A percentile compares a stretch with the other conserved stretches of the same genome.
phyloP scores from a whole-genome alignment of 2,113 vertebrate species.

The Aleadryas rufinucha region DNA sequence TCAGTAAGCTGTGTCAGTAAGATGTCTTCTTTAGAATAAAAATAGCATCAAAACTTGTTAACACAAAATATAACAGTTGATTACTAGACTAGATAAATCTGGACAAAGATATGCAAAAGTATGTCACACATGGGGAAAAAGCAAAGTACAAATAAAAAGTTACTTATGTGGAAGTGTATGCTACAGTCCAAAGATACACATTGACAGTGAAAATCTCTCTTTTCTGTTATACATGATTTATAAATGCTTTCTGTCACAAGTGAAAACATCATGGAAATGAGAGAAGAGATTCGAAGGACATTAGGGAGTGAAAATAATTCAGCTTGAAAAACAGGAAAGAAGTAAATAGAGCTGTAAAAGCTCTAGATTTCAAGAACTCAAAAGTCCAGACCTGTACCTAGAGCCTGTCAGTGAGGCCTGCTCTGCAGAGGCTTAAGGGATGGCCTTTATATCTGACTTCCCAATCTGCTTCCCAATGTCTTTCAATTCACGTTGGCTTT shows the following conservation, averaged over 20 bases:
- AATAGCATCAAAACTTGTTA: neutral
- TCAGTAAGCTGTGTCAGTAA: neutral
- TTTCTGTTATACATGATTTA: neutral
- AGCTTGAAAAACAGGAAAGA: neutral
- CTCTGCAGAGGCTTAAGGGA: neutral
- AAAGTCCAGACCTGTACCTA: neutral
- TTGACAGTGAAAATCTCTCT: neutral
- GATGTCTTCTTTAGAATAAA: neutral
- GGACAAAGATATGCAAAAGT: neutral
- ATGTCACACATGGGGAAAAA: neutral
- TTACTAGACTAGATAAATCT: neutral
- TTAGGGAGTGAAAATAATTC: neutral
- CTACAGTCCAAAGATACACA: neutral
- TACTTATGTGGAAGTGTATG: neutral
- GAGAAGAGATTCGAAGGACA: neutral
- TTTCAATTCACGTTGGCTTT: neutral
- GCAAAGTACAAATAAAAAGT: neutral
- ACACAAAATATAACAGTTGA: neutral
- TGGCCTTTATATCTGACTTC: neutral
- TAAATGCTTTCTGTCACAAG: neutral
- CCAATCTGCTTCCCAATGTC: neutral
- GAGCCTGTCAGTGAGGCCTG: accelerated
- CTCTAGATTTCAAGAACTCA: neutral
- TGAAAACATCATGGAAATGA: neutral
- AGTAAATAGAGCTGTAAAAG: neutral